Conservation (phyloP, 2,113 vertebrate genomes). For the Platichthys flesus region DNA sequence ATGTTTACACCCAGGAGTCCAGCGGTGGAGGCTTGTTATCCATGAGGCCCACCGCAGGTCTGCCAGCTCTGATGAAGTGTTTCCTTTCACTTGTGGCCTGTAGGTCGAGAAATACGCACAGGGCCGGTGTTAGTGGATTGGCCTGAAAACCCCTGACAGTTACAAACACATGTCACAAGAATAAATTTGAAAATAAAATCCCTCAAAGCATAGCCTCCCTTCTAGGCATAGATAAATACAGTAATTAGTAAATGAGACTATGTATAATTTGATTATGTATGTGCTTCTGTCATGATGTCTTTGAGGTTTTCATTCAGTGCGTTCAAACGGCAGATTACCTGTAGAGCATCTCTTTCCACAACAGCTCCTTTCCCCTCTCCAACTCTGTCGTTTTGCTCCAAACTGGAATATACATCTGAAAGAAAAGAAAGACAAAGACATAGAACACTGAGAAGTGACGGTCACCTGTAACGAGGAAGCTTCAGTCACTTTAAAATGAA, state of each 20-base stretch:
- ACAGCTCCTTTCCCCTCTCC: conserved; percentile 76
- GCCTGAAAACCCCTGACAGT: conserved; percentile 13
- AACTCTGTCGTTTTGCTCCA: conserved; percentile 80
- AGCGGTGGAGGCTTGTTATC: conserved; percentile 84
- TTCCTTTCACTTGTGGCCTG: conserved; percentile 82
- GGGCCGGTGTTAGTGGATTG: conserved; percentile 19
- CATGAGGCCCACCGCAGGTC: conserved; percentile 84
- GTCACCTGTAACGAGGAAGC: too few relatives aligned
- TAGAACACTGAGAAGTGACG: too few relatives aligned
- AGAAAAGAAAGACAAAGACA: background rate
- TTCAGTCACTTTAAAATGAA: too few relatives aligned
- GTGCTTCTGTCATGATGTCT: too few relatives aligned
- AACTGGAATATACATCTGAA: conserved; percentile 78
- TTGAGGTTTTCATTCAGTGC: background rate
- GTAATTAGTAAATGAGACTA: background rate
- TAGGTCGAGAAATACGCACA: conserved; percentile 54
- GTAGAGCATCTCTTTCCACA: conserved; percentile 78
- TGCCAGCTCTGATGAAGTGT: conserved; percentile 83
- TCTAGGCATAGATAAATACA: background rate
- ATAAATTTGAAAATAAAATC: conserved; percentile 8
- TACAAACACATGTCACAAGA: conserved; percentile 1
- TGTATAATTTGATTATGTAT: too few relatives aligned
- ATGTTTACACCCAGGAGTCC: conserved; percentile 84
- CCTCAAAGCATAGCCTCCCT: background rate
- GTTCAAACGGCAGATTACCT: conserved; percentile 65